Evolutionary conservation across 2,113 vertebrate genomes (phyloP).

Genomic region (Narcine bancroftii): DNA sequence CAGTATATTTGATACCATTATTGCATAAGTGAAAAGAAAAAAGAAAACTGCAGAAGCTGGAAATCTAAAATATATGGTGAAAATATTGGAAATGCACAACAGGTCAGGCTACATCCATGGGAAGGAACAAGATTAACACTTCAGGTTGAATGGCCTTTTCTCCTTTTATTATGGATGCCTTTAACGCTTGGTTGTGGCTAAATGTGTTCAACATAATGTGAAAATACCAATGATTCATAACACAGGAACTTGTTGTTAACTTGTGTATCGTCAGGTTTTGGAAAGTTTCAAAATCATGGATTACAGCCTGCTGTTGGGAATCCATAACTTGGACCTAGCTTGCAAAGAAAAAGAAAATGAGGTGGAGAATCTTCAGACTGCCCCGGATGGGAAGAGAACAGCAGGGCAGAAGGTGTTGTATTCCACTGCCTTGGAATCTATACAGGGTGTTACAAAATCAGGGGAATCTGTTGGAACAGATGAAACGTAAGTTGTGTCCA

Average conservation of each 20-base stretch:
- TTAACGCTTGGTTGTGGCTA: not conserved
- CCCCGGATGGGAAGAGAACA: constrained; percentile 67
- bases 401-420: constrained; percentile 86
- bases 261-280: constrained; percentile 65
- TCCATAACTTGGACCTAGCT: constrained; percentile 74
- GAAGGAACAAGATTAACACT: not conserved
- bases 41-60: too few species aligned
- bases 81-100: too few species aligned
- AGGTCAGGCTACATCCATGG: too few species aligned
- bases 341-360: constrained; percentile 70
- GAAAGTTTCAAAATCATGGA: constrained; percentile 99
- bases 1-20: not conserved
- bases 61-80: too few species aligned
- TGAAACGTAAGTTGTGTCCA: constrained; percentile 71
- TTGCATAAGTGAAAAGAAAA: too few species aligned
- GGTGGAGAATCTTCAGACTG: constrained; percentile 61
- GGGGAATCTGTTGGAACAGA: constrained; percentile 71
- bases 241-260: constrained; percentile 17
- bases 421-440: constrained; percentile 95
- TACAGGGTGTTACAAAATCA: constrained; percentile 85
- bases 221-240: not conserved
- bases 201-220: not conserved
- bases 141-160: not conserved
- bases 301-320: constrained; percentile 87
- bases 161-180: not conserved